Evolutionary conservation across 2,113 vertebrate species (phyloP).

Genomic region (Xiphorhynchus elegans): DNA sequence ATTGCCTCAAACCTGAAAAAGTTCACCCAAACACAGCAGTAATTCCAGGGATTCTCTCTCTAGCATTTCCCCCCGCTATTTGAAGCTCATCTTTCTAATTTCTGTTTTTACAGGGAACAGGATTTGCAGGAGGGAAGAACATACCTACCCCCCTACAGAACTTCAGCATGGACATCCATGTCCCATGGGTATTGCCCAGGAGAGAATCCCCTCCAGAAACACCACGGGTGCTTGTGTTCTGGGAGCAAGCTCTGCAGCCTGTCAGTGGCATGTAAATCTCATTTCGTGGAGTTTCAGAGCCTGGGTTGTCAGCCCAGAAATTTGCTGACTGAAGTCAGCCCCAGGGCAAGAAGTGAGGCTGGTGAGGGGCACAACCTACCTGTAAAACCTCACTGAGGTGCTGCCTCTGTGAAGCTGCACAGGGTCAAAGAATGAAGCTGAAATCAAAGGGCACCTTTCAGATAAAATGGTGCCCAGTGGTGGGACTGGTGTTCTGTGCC

Average conservation of each 20-base stretch:
- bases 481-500: not conserved
- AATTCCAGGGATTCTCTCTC: not conserved
- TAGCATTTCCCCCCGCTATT: not conserved
- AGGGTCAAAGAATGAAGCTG: not conserved
- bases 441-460: not conserved
- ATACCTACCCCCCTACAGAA: fast-evolving
- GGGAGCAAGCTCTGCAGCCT: fast-evolving
- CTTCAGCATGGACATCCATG: not conserved
- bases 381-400: not conserved
- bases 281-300: not conserved
- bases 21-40: not conserved
- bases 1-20: not conserved
- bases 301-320: not conserved
- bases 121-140: not conserved
- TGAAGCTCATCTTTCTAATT: not conserved
- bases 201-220: not conserved
- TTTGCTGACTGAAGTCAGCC: not conserved
- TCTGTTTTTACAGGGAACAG: not conserved
- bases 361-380: not conserved
- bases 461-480: not conserved
- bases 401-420: not conserved
- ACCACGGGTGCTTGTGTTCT: not conserved
- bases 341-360: not conserved
- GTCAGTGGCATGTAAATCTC: not conserved
- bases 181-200: not conserved